Conservation (phyloP, 2,888 invertebrate species). For the Chesias legatella region DNA sequence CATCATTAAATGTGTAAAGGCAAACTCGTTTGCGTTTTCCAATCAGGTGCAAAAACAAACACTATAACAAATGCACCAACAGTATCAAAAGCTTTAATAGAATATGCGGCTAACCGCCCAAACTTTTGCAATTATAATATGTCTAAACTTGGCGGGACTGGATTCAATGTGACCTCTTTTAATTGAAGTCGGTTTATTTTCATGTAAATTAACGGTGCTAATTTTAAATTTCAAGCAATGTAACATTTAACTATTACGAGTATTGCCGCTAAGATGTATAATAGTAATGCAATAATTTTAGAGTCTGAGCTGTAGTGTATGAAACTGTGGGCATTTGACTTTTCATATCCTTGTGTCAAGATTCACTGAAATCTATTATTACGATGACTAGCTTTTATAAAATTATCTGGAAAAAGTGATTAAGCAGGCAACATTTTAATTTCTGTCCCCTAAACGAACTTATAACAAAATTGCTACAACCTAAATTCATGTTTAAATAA, state of each 20-base stretch:
- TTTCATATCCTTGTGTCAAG: not conserved
- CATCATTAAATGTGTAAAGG: constrained; percentile 3
- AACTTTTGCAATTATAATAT: constrained; percentile 31
- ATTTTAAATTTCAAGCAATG: not conserved
- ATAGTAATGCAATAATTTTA: no score
- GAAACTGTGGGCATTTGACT: no score
- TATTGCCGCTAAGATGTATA: no score
- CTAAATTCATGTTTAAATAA: no score
- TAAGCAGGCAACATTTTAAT: no score
- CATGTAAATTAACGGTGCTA: not conserved
- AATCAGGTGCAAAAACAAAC: constrained; percentile 21
- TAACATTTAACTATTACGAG: not conserved
- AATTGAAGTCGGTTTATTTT: constrained; percentile 23
- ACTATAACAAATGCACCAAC: constrained; percentile 26
- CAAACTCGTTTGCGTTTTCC: constrained; percentile 13
- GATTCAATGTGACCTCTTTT: constrained; percentile 18
- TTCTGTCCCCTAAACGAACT: no score
- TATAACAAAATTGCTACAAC: no score
- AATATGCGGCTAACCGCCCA: constrained; percentile 25
- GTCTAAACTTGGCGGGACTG: constrained; percentile 19
- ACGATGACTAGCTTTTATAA: no score
- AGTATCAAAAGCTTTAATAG: constrained; percentile 28
- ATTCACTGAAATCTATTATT: not conserved
- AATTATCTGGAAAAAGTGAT: no score
- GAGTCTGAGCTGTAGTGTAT: no score